Evolutionary conservation across 2,888 invertebrate genomes (phyloP).

Genomic region (Cataglyphis albicans): DNA sequence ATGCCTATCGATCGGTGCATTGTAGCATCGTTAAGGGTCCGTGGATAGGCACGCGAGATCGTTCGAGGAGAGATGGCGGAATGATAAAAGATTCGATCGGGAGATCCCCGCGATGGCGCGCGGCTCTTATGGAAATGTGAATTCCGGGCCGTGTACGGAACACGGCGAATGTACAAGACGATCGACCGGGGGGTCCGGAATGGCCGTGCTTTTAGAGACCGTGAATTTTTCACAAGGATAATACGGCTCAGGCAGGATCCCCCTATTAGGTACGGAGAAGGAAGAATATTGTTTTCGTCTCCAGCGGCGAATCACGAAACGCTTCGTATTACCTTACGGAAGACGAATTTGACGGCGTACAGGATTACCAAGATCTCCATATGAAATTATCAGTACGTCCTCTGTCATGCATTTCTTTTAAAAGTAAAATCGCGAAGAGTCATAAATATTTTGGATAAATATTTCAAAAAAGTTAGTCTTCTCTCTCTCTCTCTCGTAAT

Average conservation of each 20-base stretch:
- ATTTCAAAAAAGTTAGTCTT: neutral
- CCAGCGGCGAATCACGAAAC: conserved; percentile 5
- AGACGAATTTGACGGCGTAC: conserved; percentile 4
- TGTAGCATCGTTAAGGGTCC: conserved; percentile 40
- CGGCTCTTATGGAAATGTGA: conserved; percentile 58
- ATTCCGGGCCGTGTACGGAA: conserved; percentile 47
- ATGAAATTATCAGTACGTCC: conserved; percentile 43
- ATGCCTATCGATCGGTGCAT: conserved; percentile 39
- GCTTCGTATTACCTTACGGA: conserved; percentile 16
- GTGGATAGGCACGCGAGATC: conserved; percentile 27
- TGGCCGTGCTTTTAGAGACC: conserved; percentile 72
- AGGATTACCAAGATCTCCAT: conserved; percentile 45
- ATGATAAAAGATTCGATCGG: conserved; percentile 47
- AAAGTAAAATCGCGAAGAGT: neutral
- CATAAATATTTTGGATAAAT: neutral
- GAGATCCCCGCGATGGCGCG: conserved; percentile 1
- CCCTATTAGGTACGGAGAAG: conserved; percentile 56
- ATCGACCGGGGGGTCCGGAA: conserved; percentile 48
- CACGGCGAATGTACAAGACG: conserved; percentile 52
- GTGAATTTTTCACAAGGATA: conserved; percentile 77
- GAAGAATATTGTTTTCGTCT: conserved; percentile 55
- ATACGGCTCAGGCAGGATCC: conserved; percentile 72
- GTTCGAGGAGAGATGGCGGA: conserved; percentile 23
- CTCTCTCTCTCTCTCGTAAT: neutral
- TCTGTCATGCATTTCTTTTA: neutral